Conservation (phyloP, 2,888 invertebrate species). For the Acholoe squamosa region DNA sequence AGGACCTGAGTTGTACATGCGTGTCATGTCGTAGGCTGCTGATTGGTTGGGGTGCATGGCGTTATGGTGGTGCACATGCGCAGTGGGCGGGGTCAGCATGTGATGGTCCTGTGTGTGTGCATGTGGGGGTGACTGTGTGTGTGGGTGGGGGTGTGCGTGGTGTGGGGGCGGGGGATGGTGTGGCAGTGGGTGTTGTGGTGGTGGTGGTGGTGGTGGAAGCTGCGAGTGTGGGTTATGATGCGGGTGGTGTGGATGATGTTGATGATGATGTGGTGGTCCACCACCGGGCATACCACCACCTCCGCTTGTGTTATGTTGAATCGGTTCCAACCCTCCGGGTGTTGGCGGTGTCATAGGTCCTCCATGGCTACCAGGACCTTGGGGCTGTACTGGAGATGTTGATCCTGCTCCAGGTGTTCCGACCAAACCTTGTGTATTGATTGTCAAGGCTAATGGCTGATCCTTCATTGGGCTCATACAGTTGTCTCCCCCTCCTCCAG, state of each 20-base stretch:
- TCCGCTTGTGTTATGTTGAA: neutral
- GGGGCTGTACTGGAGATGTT: conserved; percentile 3
- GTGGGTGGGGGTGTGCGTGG: conserved; percentile 14
- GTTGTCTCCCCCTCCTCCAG: neutral
- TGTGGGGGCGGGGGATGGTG: conserved; percentile 40
- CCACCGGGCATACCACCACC: neutral
- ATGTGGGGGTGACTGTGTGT: neutral
- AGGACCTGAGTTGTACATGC: conserved; percentile 62
- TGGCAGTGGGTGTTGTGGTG: conserved; percentile 8
- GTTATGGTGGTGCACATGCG: conserved; percentile 52
- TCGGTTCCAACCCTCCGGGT: conserved; percentile 28
- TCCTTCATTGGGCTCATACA: conserved; percentile 42
- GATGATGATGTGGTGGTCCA: neutral
- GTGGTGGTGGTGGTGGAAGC: conserved; percentile 19
- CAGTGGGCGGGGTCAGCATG: conserved; percentile 63
- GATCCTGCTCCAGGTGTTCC: conserved; percentile 2
- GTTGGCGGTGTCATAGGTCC: conserved; percentile 40
- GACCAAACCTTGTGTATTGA: conserved; percentile 47
- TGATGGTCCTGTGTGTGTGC: neutral
- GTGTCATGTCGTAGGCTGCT: conserved; percentile 60
- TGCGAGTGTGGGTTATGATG: conserved; percentile 21
- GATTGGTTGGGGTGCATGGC: conserved; percentile 54
- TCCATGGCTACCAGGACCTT: neutral
- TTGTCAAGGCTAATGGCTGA: conserved; percentile 65
- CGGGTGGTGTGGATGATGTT: conserved; percentile 29